Evolutionary conservation across 2,888 invertebrate species (phyloP).

Genomic region (Galerucella pusilla): DNA sequence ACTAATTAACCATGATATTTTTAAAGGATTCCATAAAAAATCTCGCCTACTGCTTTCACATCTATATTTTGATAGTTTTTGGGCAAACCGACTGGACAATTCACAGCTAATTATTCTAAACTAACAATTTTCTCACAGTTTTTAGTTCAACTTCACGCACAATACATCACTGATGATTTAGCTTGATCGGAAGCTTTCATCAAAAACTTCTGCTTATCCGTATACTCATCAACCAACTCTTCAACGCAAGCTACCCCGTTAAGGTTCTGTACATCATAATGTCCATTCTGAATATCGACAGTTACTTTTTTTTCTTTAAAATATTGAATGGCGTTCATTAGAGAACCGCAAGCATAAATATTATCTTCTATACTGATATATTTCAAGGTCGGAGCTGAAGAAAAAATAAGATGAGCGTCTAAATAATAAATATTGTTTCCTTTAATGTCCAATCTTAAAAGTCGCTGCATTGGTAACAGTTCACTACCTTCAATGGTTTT

Average conservation of each 20-base stretch:
- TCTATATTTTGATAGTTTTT: no score
- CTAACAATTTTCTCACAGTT: no score
- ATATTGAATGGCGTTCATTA: slow-evolving; percentile 55
- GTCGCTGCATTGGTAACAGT: slow-evolving; percentile 53
- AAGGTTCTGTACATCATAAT: slow-evolving; percentile 59
- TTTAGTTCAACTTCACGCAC: background rate
- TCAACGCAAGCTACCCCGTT: slow-evolving; percentile 60
- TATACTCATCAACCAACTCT: slow-evolving; percentile 43
- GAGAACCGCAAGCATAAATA: slow-evolving; percentile 55
- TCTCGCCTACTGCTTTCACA: no score
- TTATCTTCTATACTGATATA: slow-evolving; percentile 58
- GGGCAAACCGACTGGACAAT: no score
- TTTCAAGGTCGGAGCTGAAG: slow-evolving; percentile 55
- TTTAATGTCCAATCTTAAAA: slow-evolving; percentile 58
- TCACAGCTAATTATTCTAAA: no score
- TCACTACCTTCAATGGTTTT: slow-evolving; percentile 53
- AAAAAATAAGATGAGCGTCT: slow-evolving; percentile 54
- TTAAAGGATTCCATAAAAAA: no score
- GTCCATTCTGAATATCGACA: slow-evolving; percentile 50
- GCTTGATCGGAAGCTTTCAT: slow-evolving; percentile 49
- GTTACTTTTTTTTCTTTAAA: slow-evolving; percentile 54
- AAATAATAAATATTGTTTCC: slow-evolving; percentile 58
- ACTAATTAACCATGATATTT: no score
- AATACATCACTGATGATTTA: slow-evolving; percentile 24
- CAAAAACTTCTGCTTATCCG: slow-evolving; percentile 53